Base-by-base conservation (phyloP, 2,888 invertebrate genomes). In the Ethmia dodecea region DNA sequence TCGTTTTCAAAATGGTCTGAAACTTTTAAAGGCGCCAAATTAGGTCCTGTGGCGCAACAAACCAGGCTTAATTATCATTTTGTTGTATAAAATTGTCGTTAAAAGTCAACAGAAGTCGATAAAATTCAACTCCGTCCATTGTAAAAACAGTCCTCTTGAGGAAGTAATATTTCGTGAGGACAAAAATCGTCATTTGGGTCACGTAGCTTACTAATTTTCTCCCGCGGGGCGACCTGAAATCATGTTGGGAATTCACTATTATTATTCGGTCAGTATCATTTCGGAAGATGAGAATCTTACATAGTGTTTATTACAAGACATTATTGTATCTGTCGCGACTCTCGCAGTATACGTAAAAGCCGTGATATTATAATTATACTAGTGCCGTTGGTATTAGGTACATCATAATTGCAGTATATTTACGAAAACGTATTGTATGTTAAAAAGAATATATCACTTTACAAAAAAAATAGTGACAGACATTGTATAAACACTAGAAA, bases 61-160 rank as follows among this genome's bases (percentile, higher is more conserved):
- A 57, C 49, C 52, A 60, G 55, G 53, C 58, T 66, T 76, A 77
- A 81, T 81, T 81, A 81, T 73, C 78, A 77, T 80, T 76, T 69
- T 73, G 67, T 72, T 73, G 79, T 72, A 79, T 81, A 81, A 81
- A 81, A 76, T 73, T 58, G 66, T 66, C 74, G 72, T 81, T 80
- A 75, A 72, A 76, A 76, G 66, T 74, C 70, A 55, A 67, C 68
- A 59, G 59, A 72, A 75, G 69, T 78, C 76, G 74, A 79, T 78
- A 76, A 69, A 63, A 70, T 67, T 70, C 60, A 71, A 70, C 57
- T 73, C 63, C 52, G 57, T 49, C 57, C 66, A 58, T 70, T 72
- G 69, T 70, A 77, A 73, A 76, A 77, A 74, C 71, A 68, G 60
- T 64, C 59, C 68, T 63, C 65, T 50, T 41, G 61, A 57, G 60